Evolutionary conservation across 2,888 invertebrate species (phyloP).

Genomic region (Apamea sordens): DNA sequence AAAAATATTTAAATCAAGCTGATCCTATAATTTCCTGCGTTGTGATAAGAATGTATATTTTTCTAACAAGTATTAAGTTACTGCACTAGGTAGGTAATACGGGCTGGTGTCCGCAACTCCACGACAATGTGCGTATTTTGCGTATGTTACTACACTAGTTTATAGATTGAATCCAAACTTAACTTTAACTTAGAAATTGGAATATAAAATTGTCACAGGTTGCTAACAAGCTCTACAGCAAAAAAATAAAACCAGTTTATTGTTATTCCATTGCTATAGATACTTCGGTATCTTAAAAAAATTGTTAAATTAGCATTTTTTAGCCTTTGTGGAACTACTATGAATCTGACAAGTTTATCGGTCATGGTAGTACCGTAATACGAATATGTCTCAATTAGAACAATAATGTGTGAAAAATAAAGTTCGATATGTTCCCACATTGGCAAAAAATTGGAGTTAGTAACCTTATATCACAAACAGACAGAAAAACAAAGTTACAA

Average conservation of each 20-base stretch:
- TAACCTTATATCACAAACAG: slow-evolving; percentile 31
- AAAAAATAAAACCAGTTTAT: not conserved
- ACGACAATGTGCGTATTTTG: no score
- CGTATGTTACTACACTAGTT: not conserved
- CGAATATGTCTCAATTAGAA: not conserved
- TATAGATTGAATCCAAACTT: not conserved
- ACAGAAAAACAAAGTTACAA: slow-evolving; percentile 17
- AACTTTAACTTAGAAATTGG: not conserved
- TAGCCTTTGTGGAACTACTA: not conserved
- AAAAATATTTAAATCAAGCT: not conserved
- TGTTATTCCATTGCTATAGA: not conserved
- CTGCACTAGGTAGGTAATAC: no score
- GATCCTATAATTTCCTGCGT: not conserved
- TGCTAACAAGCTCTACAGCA: not conserved
- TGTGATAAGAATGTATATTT: not conserved
- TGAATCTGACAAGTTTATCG: not conserved
- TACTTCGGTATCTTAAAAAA: not conserved
- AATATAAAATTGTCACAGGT: not conserved
- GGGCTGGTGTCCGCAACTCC: no score
- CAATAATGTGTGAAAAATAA: not conserved
- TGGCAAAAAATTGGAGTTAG: not conserved
- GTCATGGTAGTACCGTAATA: not conserved
- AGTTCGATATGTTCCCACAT: not conserved
- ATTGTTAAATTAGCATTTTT: not conserved
- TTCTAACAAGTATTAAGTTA: not conserved